Conservation (phyloP, 2,797 vertebrate species). For the Clarias laeviceps region DNA sequence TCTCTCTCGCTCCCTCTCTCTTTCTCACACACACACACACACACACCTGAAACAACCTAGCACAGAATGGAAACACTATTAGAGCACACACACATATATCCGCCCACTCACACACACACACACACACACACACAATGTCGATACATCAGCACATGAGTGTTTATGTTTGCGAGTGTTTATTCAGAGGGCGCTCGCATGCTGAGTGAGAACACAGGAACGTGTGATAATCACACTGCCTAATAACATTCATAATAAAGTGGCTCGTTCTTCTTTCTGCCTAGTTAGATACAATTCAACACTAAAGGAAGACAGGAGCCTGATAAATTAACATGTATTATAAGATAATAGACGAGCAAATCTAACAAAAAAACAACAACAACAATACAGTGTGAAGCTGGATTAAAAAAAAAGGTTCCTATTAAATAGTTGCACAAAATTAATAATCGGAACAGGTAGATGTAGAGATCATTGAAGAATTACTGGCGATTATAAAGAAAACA, state of each 20-base stretch:
- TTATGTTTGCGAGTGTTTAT: conserved; percentile 22
- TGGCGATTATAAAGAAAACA: too few relatives aligned
- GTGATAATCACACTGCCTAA: conserved; percentile 16
- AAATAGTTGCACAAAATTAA: background rate
- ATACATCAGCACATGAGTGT: background rate
- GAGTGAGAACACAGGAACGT: conserved; percentile 3
- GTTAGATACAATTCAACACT: conserved; percentile 47
- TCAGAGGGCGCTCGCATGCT: conserved; percentile 13
- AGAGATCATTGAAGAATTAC: background rate
- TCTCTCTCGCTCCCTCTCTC: background rate
- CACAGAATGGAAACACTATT: conserved; percentile 24
- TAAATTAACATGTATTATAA: conserved; percentile 32
- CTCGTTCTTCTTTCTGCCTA: conserved; percentile 40
- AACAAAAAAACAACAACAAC: background rate
- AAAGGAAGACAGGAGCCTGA: conserved; percentile 35
- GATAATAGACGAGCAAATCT: conserved; percentile 5
- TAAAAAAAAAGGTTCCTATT: background rate
- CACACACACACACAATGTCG: background rate
- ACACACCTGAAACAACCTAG: conserved; percentile 1
- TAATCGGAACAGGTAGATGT: background rate
- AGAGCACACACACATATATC: conserved; percentile 1
- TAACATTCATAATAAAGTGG: conserved; percentile 25
- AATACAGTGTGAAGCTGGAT: background rate
- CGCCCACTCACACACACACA: background rate
- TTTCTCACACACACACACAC: conserved; percentile 3